A percentile compares a stretch with the other conserved stretches of the same genome.
phyloP scores from a whole-genome alignment of 2,113 vertebrate species.

The Alligator sinensis region DNA sequence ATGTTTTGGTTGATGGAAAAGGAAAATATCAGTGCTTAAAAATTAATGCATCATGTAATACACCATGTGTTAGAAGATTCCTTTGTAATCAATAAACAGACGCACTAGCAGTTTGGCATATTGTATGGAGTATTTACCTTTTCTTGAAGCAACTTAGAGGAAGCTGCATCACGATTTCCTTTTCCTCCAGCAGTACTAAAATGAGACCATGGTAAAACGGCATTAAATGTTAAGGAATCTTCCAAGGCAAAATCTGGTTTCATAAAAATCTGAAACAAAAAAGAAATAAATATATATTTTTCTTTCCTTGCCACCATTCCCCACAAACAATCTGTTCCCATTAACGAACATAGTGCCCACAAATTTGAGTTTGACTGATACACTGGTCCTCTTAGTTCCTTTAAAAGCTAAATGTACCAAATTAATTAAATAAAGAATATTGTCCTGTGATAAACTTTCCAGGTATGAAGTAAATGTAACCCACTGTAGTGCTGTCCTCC shows the following conservation, averaged over 20 bases:
- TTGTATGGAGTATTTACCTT: constrained; percentile 82
- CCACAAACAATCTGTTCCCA: not conserved
- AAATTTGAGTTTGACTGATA: not conserved
- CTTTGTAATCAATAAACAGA: not conserved
- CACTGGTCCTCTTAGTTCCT: not conserved
- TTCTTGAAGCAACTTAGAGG: constrained; percentile 95
- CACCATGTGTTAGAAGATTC: not conserved
- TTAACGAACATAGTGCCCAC: not conserved
- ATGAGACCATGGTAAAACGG: constrained; percentile 98
- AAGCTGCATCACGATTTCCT: constrained; percentile 90
- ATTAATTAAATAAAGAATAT: not conserved
- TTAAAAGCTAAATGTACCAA: not conserved
- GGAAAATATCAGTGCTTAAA: not conserved
- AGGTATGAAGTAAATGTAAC: not conserved
- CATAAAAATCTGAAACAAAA: constrained; percentile 92
- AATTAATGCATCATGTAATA: not conserved
- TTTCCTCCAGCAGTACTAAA: constrained; percentile 92
- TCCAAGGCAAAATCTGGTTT: constrained; percentile 97
- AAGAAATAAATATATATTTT: constrained; percentile 52
- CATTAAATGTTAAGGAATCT: constrained; percentile 92
- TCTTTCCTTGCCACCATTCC: not conserved
- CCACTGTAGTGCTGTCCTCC: not conserved
- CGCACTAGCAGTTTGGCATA: rapidly evolving
- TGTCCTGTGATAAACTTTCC: not conserved
- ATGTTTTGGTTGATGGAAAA: not conserved